Evolutionary conservation across 1,140 invertebrate genomes (phyloP).

Genomic region (Cydia strobilella): DNA sequence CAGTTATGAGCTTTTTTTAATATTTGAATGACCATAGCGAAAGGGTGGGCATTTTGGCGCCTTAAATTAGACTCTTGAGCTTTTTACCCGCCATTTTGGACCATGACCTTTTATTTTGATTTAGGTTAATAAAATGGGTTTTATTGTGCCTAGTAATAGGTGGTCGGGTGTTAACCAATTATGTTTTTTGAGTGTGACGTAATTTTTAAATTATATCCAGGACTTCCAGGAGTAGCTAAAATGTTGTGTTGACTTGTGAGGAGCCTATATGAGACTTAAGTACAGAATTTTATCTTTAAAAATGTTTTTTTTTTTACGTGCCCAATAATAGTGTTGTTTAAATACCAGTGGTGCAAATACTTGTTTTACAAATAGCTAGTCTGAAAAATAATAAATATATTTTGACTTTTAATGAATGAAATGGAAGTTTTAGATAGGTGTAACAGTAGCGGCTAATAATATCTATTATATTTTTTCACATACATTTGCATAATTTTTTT

Average conservation of each 20-base stretch:
- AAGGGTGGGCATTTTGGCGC: slow-evolving; percentile 66
- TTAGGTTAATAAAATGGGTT: slow-evolving; percentile 44
- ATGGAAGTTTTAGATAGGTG: too few species aligned
- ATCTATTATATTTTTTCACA: too few species aligned
- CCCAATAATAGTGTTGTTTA: too few species aligned
- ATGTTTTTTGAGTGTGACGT: not conserved
- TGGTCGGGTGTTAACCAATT: slow-evolving; percentile 29
- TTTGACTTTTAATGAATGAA: too few species aligned
- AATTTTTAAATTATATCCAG: slow-evolving; percentile 7
- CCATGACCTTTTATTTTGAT: slow-evolving; percentile 54
- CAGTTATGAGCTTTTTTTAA: slow-evolving; percentile 38
- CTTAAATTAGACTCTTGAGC: slow-evolving; percentile 44
- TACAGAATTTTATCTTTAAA: too few species aligned
- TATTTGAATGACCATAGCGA: slow-evolving; percentile 60
- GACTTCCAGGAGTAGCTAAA: not conserved
- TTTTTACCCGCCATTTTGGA: slow-evolving; percentile 45
- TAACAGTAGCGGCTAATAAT: too few species aligned
- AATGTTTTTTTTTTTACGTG: too few species aligned
- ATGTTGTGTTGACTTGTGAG: not conserved
- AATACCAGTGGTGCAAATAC: too few species aligned
- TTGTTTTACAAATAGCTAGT: too few species aligned
- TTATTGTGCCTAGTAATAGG: slow-evolving; percentile 14
- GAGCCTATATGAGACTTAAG: too few species aligned
- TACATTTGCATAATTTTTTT: too few species aligned
- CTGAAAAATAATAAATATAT: too few species aligned